These are phyloP conservation scores for Peucedramus taeniatus DNA, from an alignment of 2,113 vertebrate species.

Conservation along the genomic window DNA sequence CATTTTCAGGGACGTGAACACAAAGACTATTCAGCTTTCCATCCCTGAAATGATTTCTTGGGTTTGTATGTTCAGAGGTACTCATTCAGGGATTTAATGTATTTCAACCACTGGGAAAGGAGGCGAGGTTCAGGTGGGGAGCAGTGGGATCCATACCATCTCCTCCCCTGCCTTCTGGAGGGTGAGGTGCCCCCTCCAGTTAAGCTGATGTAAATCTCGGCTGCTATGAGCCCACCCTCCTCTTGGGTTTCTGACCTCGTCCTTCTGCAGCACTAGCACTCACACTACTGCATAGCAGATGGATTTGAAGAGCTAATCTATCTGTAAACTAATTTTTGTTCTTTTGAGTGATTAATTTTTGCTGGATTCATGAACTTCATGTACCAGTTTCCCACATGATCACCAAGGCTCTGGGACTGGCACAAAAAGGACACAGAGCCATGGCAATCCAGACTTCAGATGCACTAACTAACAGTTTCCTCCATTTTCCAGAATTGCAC, in stretches of 20 bases:
- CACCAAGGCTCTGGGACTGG: not conserved
- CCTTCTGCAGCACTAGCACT: not conserved
- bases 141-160: not conserved
- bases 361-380: not conserved
- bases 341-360: not conserved
- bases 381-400: not conserved
- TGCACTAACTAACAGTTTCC: not conserved
- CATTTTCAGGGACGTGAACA: not conserved
- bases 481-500: not conserved
- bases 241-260: not conserved
- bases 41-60: not conserved
- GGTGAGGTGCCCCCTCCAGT: not conserved
- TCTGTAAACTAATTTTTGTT: not conserved
- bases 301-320: conserved; percentile 12
- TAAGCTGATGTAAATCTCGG: not conserved
- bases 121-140: not conserved
- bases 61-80: not conserved
- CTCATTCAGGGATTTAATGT: not conserved
- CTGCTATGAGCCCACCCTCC: not conserved
- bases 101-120: not conserved
- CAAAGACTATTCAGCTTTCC: not conserved
- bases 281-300: conserved; percentile 4
- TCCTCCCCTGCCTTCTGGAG: not conserved
- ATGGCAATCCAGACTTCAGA: not conserved
- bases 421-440: not conserved